Evolutionary conservation across 2,888 invertebrate genomes (phyloP).

Genomic region (Eilema sororculum): DNA sequence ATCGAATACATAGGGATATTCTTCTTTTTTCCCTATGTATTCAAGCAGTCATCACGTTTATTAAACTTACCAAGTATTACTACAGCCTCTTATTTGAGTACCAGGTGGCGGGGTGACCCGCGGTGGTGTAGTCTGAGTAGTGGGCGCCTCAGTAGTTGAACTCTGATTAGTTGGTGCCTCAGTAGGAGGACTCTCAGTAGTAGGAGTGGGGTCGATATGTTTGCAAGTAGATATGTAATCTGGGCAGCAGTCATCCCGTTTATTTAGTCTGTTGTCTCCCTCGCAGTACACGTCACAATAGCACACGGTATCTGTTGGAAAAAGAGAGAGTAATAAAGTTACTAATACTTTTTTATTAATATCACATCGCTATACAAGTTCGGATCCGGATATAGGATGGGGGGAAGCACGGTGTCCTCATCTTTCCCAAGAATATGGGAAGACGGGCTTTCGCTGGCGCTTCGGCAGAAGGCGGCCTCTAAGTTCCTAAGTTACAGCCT

Average conservation of each 20-base stretch:
- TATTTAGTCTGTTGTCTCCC: conserved; percentile 77
- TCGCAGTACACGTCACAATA: conserved; percentile 98
- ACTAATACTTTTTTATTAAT: too few species aligned
- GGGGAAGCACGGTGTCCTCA: too few species aligned
- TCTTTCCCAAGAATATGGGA: too few species aligned
- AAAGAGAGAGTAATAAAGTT: not conserved
- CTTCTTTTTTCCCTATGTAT: too few species aligned
- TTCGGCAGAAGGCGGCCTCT: too few species aligned
- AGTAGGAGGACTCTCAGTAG: too few species aligned
- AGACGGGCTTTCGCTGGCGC: too few species aligned
- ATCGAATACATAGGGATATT: too few species aligned
- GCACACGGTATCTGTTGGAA: conserved; percentile 91
- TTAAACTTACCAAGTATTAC: conserved; percentile 21
- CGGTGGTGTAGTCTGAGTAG: not conserved
- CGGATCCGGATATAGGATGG: too few species aligned
- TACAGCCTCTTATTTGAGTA: not conserved
- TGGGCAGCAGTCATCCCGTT: conserved; percentile 96
- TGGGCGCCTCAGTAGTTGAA: not conserved
- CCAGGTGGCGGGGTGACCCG: not conserved
- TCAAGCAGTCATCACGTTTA: too few species aligned
- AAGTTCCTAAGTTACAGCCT: too few species aligned
- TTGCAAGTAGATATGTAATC: conserved; percentile 77
- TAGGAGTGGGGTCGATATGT: not conserved
- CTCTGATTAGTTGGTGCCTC: not conserved
- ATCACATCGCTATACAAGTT: too few species aligned